A percentile compares a stretch with the other conserved stretches of the same genome.
These are phyloP conservation scores for Phocoena phocoena DNA, from an alignment of 2,113 vertebrate species.

Conservation along the genomic window DNA sequence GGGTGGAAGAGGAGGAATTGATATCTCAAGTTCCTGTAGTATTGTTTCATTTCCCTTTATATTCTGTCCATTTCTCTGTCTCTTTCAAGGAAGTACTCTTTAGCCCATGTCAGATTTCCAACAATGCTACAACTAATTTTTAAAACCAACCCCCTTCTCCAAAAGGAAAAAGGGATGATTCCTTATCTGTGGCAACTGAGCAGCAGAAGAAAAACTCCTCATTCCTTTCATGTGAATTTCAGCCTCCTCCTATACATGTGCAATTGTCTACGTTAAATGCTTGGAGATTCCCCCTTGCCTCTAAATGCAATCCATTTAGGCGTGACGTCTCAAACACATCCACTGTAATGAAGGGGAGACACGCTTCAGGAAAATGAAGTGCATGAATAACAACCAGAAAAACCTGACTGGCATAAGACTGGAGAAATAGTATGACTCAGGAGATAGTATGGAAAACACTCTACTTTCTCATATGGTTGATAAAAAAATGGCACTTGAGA, in stretches of 20 bases:
- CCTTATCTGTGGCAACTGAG: neutral
- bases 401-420: conserved; percentile 62
- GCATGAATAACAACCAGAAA: conserved; percentile 72
- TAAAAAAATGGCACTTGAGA: conserved; percentile 31
- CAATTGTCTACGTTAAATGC: conserved; percentile 72
- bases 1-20: neutral
- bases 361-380: conserved; percentile 56
- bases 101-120: neutral
- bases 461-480: conserved; percentile 46
- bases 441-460: conserved; percentile 33
- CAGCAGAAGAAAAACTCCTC: neutral
- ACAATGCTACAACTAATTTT: neutral
- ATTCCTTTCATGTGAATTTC: neutral
- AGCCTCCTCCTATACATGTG: neutral
- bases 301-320: conserved; percentile 61
- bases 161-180: neutral
- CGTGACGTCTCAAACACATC: conserved; percentile 26
- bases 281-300: conserved; percentile 62
- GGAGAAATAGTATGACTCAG: conserved; percentile 65
- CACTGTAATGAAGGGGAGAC: conserved; percentile 59
- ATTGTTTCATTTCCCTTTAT: conserved; percentile 22
- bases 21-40: neutral
- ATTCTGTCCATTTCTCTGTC: neutral
- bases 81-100: neutral
- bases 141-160: neutral